Conservation (phyloP, 1,140 invertebrate species). For the Danaus melanippus region DNA sequence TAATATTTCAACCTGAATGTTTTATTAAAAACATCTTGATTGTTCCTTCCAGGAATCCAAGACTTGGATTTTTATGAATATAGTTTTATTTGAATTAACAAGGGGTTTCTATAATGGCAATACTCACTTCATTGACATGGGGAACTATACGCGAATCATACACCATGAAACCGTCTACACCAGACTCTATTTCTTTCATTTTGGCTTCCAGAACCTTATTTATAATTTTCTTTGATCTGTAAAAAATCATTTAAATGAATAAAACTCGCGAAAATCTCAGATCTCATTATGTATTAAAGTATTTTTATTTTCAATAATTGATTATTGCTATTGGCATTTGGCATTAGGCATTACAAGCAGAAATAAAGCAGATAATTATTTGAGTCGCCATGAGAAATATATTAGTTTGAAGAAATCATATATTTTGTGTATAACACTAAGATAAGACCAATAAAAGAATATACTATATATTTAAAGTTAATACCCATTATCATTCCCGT, state of each 20-base stretch:
- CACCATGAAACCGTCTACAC: constrained; percentile 81
- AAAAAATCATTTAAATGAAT: no score
- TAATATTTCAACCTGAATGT: no score
- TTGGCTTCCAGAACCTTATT: constrained; percentile 70
- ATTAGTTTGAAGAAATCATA: background rate
- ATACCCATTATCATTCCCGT: constrained; percentile 45
- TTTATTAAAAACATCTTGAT: no score
- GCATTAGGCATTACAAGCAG: no score
- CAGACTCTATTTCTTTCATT: constrained; percentile 73
- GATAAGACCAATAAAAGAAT: background rate
- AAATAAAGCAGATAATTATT: no score
- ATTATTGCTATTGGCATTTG: no score
- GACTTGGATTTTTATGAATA: no score
- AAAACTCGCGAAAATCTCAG: no score
- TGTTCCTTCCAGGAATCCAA: no score
- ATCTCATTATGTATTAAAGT: no score
- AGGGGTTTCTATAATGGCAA: background rate
- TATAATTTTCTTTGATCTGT: constrained; percentile 52
- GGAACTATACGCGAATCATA: constrained; percentile 77
- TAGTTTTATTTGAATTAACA: background rate
- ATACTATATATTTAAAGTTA: constrained; percentile 16
- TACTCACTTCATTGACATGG: constrained; percentile 73
- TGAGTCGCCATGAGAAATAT: no score
- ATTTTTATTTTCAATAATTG: background rate
- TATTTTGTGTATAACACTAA: constrained; percentile 5